Percentiles rank a stretch among this genome's conserved stretches.
Evolutionary conservation across 2,888 invertebrate species (phyloP).

Genomic region (Himalopsyche japonica): DNA sequence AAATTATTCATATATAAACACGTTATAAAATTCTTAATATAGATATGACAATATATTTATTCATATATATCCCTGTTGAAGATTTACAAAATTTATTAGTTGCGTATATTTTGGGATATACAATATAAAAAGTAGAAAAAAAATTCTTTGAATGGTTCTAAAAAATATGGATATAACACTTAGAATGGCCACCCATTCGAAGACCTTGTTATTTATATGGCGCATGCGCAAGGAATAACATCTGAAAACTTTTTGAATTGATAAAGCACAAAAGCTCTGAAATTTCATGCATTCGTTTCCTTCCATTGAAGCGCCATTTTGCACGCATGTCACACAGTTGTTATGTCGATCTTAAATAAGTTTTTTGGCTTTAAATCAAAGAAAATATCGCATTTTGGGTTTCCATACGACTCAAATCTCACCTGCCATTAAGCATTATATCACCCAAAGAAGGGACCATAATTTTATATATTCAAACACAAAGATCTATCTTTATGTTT

Average conservation of each 20-base stretch:
- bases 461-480: too few relatives aligned
- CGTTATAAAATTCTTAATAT: too few relatives aligned
- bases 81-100: too few relatives aligned
- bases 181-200: conserved; percentile 22
- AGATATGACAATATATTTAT: too few relatives aligned
- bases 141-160: background rate
- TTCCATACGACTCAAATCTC: background rate
- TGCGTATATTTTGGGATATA: too few relatives aligned
- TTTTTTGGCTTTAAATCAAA: conserved; percentile 31
- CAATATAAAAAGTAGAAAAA: background rate
- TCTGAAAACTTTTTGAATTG: conserved; percentile 5
- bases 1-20: too few relatives aligned
- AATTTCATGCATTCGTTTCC: conserved; percentile 35
- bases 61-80: too few relatives aligned
- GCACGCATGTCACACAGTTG: conserved; percentile 34
- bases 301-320: conserved; percentile 36
- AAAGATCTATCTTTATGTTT: background rate
- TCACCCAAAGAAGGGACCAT: background rate
- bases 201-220: conserved; percentile 17
- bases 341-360: conserved; percentile 16
- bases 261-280: conserved; percentile 22
- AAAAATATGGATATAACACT: background rate
- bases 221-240: conserved; percentile 30
- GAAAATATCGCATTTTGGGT: conserved; percentile 3
- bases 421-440: background rate